A percentile compares a stretch with the other conserved stretches of the same genome.
Evolutionary conservation across 2,113 vertebrate species (phyloP).

Genomic region (Mustelus asterias): DNA sequence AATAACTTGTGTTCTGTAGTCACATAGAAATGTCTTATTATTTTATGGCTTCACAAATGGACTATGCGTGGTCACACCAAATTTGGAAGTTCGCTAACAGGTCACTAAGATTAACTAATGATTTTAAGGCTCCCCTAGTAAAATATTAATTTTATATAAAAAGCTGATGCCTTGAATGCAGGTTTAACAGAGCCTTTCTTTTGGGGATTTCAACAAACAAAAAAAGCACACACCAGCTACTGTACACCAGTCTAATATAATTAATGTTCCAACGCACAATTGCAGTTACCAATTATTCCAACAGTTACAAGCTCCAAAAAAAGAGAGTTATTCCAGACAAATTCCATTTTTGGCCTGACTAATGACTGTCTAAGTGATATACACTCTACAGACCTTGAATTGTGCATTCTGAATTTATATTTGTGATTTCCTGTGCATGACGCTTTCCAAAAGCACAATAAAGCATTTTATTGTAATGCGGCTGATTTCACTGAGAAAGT

Average conservation of each 20-base stretch:
- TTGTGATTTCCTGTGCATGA: constrained; percentile 54
- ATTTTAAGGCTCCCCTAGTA: not conserved
- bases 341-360: constrained; percentile 42
- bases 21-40: constrained; percentile 34
- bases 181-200: not conserved
- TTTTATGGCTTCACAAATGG: constrained; percentile 25
- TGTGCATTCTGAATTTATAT: constrained; percentile 54
- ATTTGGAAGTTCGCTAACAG: constrained; percentile 12
- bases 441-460: constrained; percentile 54
- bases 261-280: not conserved
- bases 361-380: constrained; percentile 46
- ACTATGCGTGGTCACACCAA: not conserved
- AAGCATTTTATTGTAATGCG: constrained; percentile 47
- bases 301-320: constrained; percentile 31
- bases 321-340: constrained; percentile 28
- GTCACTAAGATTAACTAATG: constrained; percentile 14
- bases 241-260: not conserved
- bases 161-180: not conserved
- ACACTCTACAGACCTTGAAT: constrained; percentile 46
- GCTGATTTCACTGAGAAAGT: constrained; percentile 51
- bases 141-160: constrained; percentile 25
- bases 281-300: constrained; percentile 24
- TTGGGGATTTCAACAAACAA: not conserved
- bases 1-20: constrained; percentile 33
- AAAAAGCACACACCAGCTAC: not conserved